Percentiles rank a stretch among this genome's conserved stretches.
These are phyloP conservation scores for Dendroctonus valens DNA, from an alignment of 1,140 invertebrate genomes.

Conservation along the genomic window DNA sequence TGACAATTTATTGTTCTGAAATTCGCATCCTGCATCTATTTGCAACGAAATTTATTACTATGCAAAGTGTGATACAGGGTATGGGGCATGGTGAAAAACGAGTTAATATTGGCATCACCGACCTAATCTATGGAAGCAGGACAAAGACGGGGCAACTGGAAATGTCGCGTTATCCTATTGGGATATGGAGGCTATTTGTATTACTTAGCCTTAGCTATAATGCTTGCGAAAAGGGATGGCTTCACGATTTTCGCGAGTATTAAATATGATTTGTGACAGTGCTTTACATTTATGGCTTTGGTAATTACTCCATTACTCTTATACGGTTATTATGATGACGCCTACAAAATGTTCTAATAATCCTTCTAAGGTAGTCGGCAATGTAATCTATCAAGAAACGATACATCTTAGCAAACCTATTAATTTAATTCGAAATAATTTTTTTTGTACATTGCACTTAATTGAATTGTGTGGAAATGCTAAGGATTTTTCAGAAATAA, in stretches of 20 bases:
- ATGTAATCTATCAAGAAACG: not conserved
- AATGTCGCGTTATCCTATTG: constrained; percentile 31
- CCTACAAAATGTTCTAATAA: constrained; percentile 11
- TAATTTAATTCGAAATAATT: no score
- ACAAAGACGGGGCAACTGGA: constrained; percentile 22
- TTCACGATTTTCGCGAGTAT: constrained; percentile 47
- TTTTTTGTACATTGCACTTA: no score
- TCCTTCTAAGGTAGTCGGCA: constrained; percentile 8
- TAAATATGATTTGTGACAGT: constrained; percentile 46
- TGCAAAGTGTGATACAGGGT: no score
- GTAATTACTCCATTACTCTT: constrained; percentile 37
- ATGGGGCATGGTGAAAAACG: not conserved
- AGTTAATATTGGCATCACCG: constrained; percentile 17
- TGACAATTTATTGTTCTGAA: no score
- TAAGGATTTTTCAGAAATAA: no score
- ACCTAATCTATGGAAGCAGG: constrained; percentile 18
- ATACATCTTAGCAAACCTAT: not conserved
- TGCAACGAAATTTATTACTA: no score
- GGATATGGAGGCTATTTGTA: constrained; percentile 44
- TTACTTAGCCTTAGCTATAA: constrained; percentile 45
- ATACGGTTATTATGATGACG: constrained; percentile 11
- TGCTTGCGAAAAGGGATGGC: constrained; percentile 42
- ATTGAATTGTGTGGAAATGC: no score
- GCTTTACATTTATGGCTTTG: constrained; percentile 37
- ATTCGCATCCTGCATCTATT: no score